Conservation (phyloP, 2,113 vertebrate genomes). For the Isurus oxyrinchus region DNA sequence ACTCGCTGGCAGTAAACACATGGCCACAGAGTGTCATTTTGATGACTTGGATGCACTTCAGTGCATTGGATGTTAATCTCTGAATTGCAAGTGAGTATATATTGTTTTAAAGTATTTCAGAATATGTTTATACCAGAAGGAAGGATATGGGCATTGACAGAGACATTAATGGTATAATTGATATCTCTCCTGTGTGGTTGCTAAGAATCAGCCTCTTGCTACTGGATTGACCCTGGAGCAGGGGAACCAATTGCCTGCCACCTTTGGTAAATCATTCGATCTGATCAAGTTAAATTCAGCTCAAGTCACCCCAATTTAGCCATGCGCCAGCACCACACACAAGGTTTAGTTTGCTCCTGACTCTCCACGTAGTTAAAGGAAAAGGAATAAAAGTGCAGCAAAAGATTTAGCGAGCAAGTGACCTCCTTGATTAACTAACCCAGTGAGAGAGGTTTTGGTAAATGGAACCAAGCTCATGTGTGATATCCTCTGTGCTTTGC, state of each 20-base stretch:
- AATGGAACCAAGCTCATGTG: neutral
- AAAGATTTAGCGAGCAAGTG: neutral
- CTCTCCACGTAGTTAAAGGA: too few species aligned
- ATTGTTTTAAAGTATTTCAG: conserved; percentile 23
- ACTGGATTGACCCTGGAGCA: neutral
- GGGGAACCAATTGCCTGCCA: neutral
- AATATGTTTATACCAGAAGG: neutral
- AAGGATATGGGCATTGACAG: neutral
- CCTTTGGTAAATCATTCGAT: neutral
- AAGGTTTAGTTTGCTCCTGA: neutral
- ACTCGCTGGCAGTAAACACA: neutral
- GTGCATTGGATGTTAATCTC: neutral
- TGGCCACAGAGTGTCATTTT: neutral
- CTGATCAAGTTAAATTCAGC: neutral
- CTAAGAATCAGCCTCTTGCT: neutral
- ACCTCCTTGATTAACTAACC: neutral
- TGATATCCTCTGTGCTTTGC: neutral
- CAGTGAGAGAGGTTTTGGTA: neutral
- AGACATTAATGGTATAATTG: neutral
- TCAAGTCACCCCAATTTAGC: too few species aligned
- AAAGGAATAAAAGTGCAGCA: neutral
- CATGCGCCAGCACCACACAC: neutral
- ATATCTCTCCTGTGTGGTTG: neutral
- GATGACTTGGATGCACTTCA: neutral
- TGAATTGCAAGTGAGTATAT: neutral